Evolutionary conservation across 1,140 invertebrate species (phyloP), one percentile per base, ranked within the genome.

Genomic region (Drosophila nasuta): DNA sequence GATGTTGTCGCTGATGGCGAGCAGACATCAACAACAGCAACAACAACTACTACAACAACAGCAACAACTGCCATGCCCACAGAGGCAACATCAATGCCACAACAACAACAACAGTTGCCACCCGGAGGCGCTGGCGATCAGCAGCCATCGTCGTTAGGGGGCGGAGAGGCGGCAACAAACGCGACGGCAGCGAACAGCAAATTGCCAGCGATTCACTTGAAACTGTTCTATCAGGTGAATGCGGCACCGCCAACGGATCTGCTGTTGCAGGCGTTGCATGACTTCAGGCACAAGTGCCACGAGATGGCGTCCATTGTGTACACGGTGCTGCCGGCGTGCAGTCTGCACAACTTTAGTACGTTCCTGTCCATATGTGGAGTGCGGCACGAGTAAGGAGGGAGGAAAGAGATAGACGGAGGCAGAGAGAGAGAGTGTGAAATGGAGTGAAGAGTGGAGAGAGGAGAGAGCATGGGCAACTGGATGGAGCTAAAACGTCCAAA

Each of bases 281-380:
- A 94, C 52, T 94, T 95, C 79, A 93, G 94, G 43, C 88, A 93
- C 49, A 91, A 93, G 52, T 86, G 91, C 64, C 83, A 88, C 62
- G 79, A 92, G 58, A 93, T 79, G 68, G 93, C 93, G 58, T 94
- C 94, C 72, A 93, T 96, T 76, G 95, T 95, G 38, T 95, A 95
- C 51, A 96, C 96, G 7, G 94, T 96, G 49, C 93, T 97, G 93
- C 97, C 97, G 45, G 96, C 96, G 64, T 94, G 94, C 74, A 95
- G 96, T 92, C 93, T 97, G 85, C 95, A 96, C 91, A 96, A 96
- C 93, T 95, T 95, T 75, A 95, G 95, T 94, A 96, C 96, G 79
- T 96, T 96, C 92, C 93, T 97, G 70, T 96, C 96, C 68, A 95
- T 97, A 79, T 96, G 94, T 87, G 96, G 95, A 38, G 94, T 96